These are phyloP conservation scores for Sinonovacula constricta DNA, from an alignment of 1,140 invertebrate species.

Conservation along the genomic window DNA sequence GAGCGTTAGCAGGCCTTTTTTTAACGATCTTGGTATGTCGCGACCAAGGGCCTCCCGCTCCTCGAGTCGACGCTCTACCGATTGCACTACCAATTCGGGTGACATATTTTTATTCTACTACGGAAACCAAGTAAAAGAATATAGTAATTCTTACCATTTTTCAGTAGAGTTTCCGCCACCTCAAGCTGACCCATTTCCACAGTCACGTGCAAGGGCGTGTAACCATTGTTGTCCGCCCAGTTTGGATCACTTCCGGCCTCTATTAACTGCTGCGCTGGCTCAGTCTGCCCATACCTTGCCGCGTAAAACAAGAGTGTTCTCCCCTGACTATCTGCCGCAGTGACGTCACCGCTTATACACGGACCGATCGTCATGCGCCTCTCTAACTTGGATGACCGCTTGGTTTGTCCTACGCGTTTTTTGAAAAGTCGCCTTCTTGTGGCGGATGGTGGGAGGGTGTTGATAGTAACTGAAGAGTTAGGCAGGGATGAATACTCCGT, in stretches of 20 bases:
- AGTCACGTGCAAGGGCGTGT: constrained; percentile 48
- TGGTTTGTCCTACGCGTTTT: constrained; percentile 21
- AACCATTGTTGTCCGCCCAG: constrained; percentile 19
- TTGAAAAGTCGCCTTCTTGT: constrained; percentile 12
- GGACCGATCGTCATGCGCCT: constrained; percentile 18
- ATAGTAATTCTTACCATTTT: constrained; percentile 53
- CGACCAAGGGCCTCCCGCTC: not conserved
- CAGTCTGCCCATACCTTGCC: constrained; percentile 47
- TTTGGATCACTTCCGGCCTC: constrained; percentile 49
- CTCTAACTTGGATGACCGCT: not conserved
- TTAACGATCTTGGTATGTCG: not conserved
- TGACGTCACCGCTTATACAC: constrained; percentile 30
- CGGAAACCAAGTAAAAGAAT: not conserved
- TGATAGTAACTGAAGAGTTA: not conserved
- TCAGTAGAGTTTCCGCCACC: constrained; percentile 39
- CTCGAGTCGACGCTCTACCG: too few relatives aligned
- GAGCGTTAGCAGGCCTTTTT: too few relatives aligned
- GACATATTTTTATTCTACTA: not conserved
- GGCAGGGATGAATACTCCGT: not conserved
- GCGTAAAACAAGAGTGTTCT: constrained; percentile 49
- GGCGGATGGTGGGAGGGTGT: not conserved
- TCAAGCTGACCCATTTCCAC: constrained; percentile 46
- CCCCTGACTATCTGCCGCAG: constrained; percentile 29
- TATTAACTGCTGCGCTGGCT: constrained; percentile 34
- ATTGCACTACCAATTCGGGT: too few relatives aligned